Base-by-base conservation (phyloP, 2,113 vertebrate species). In the Strix uralensis region DNA sequence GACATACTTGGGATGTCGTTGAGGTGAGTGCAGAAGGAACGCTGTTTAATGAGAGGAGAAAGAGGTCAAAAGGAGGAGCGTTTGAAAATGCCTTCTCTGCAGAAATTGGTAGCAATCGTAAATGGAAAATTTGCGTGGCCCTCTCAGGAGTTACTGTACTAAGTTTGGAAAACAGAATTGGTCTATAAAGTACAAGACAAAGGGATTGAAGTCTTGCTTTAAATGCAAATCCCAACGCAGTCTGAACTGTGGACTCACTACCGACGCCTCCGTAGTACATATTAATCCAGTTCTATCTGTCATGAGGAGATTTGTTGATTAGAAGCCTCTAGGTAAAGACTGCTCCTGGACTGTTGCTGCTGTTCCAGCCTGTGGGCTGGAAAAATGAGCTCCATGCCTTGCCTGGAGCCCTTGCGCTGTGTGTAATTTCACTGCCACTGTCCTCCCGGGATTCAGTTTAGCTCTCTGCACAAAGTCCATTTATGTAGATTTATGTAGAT, bases 201-300 rank as follows among this genome's bases (percentile, higher is more conserved):
- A 90, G 44, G 79, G 72, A 90, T 93, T 95, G 95, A 79, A 66
- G 61, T 58, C 63, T 71, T 78, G 67, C 72, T 96, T 88, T 86
- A 81, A 90, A 91, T 67, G 86, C 80, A 82, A 36, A 80, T 91
- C 79, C 91, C 65, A 22, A 3, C 0, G 2, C 66, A 36, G 80
- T 27, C 67, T 88, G 91, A 90, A 42, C 74, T 1, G 4, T 82
- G 96, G 90, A 81, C 93, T 91, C 3, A 0, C 47, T 80, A 15
- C 65, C 25, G 83, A 71, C 38, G 61, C 90, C 84, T 96, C 81
- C 67, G 14, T 88, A 49, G 83, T 57, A 78, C 81, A 34, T 59
- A 94, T 94, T 92, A 96, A 96, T 96, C 84, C 75, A 92, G 46
- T 93, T 92, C 88, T 80, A 92, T 95, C 94, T 96, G 94, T 86